These are phyloP conservation scores for Zosterops borbonicus DNA, from an alignment of 2,113 vertebrate genomes.

Conservation along the genomic window DNA sequence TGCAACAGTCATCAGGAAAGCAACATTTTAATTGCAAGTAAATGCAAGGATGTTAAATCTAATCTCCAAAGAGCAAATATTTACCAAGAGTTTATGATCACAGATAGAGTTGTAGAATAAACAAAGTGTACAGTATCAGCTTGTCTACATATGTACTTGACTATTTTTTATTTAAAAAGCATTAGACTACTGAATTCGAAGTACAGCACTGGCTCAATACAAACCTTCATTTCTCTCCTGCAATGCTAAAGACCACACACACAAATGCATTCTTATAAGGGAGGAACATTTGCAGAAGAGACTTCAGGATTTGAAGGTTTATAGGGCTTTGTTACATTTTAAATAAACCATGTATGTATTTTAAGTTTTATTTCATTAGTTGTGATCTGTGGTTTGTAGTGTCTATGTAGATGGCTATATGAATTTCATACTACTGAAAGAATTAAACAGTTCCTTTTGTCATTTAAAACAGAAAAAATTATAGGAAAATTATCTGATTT, in stretches of 20 bases:
- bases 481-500: not conserved
- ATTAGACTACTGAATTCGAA: conserved; percentile 20
- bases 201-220: not conserved
- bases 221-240: not conserved
- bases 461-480: not conserved
- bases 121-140: conserved; percentile 20
- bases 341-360: not conserved
- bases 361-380: not conserved
- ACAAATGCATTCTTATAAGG: not conserved
- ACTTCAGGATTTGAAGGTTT: not conserved
- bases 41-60: conserved; percentile 38
- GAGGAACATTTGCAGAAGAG: not conserved
- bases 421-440: not conserved
- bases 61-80: conserved; percentile 61
- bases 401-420: not conserved
- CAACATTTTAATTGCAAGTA: conserved; percentile 42
- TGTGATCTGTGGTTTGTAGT: not conserved
- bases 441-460: not conserved
- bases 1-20: not conserved
- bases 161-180: conserved; percentile 15
- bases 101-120: conserved; percentile 47
- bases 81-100: conserved; percentile 56
- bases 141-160: not conserved
- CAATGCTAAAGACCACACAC: not conserved
- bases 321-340: not conserved